Evolutionary conservation across 1,140 invertebrate species (phyloP), one percentile per base, ranked within the genome.

Genomic region (Epicauta chinensis): DNA sequence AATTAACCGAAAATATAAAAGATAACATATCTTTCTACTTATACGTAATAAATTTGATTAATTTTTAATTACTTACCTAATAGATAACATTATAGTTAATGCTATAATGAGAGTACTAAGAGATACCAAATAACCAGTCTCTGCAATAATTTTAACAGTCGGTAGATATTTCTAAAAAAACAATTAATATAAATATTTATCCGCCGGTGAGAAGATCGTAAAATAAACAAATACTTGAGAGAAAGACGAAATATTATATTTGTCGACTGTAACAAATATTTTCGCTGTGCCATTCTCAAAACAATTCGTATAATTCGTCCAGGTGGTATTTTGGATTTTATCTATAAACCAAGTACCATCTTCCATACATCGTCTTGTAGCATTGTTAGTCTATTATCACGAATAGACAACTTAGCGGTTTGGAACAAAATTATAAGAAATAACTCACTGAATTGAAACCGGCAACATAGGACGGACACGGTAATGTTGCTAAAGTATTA

Each of bases 51-150:
- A n/a, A n/a, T n/a, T n/a, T n/a, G n/a, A n/a, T n/a, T n/a, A n/a
- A n/a, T n/a, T n/a, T n/a, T n/a, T n/a, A n/a, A n/a, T n/a, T 44
- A 67, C 70, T 71, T 71, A 85, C 82, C 79, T 82, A 48, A 84
- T 78, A 40, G 74, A 73, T 5, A 79, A 67, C 55, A 85, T 77
- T 37, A 84, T 75, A 40, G 77, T 59, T 58, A 84, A 77, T 2
- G 82, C 82, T 10, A 81, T 67, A 10, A 81, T 48, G 2, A 86
- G 66, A 9, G 79, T 75, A 11, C 71, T 60, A 5, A 85, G 66
- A 0, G 83, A 85, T 7, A 83, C 68, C 1, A 75, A 70, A 53
- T 85, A 85, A 12, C 83, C 83, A 12, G 81, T 74, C 64, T 77
- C 74, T 14, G 80, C 79, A 41, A 85, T 75, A 10, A 72, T 66